Percentiles rank a stretch among this genome's conserved stretches.
Evolutionary conservation across 2,113 vertebrate species (phyloP).

Genomic region (Dicrurus megarhynchus): DNA sequence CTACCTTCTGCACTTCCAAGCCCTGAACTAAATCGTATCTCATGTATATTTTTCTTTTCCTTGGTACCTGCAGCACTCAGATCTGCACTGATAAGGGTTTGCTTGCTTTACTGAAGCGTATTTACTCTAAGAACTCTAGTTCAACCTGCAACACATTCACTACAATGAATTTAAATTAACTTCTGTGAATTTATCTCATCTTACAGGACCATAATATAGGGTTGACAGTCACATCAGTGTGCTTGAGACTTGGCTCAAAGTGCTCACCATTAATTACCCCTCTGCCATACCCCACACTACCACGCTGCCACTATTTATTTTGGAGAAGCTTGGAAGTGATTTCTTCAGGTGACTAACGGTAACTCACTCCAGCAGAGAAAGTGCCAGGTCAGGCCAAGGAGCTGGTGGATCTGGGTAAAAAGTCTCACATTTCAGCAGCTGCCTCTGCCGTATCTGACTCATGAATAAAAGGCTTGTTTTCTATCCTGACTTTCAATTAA

Average conservation of each 20-base stretch:
- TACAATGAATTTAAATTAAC: background rate
- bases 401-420: background rate
- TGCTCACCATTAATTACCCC: background rate
- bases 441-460: background rate
- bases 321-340: background rate
- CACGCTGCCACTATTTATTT: background rate
- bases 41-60: background rate
- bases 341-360: background rate
- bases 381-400: background rate
- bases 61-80: background rate
- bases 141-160: background rate
- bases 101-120: background rate
- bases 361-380: background rate
- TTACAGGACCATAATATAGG: background rate
- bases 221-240: background rate
- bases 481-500: background rate
- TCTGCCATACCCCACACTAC: background rate
- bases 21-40: rapidly evolving
- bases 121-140: background rate
- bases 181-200: background rate
- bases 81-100: background rate
- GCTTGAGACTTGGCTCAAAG: background rate
- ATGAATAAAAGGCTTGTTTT: constrained; percentile 18
- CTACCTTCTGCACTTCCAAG: background rate
- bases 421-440: background rate